A percentile compares a stretch with the other conserved stretches of the same genome.
Conservation (phyloP, 2,888 invertebrate species). For the Camptogramma bilineatum region DNA sequence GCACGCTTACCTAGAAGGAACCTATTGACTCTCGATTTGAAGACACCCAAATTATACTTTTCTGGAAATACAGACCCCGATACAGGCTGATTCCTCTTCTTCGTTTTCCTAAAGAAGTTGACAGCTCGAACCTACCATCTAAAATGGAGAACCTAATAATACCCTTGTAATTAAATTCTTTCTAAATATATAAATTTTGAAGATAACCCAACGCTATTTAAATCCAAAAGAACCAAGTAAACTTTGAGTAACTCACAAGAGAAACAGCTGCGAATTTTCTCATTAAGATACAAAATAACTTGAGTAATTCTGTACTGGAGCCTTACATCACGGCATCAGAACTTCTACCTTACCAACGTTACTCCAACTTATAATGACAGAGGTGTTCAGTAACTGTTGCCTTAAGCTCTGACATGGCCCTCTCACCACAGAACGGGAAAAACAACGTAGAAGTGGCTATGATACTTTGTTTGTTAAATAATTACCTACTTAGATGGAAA, state of each 20-base stretch:
- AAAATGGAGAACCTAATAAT: too few relatives aligned
- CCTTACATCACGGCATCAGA: slow-evolving; percentile 28
- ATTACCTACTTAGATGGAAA: too few relatives aligned
- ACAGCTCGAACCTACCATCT: too few relatives aligned
- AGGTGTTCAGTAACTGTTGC: slow-evolving; percentile 3
- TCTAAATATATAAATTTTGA: background rate
- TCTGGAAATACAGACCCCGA: too few relatives aligned
- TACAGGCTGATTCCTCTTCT: too few relatives aligned
- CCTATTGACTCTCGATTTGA: too few relatives aligned
- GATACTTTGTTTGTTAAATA: too few relatives aligned
- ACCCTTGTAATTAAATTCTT: too few relatives aligned
- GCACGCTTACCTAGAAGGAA: too few relatives aligned
- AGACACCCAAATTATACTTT: too few relatives aligned
- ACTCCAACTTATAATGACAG: slow-evolving; percentile 30
- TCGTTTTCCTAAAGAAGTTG: too few relatives aligned
- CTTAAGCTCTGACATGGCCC: slow-evolving; percentile 5
- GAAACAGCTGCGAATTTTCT: slow-evolving; percentile 26
- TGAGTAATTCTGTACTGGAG: slow-evolving; percentile 27
- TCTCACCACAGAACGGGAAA: background rate
- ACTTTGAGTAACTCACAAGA: slow-evolving; percentile 6
- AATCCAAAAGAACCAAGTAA: slow-evolving; percentile 2
- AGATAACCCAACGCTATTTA: background rate
- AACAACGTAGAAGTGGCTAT: background rate
- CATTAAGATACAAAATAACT: slow-evolving; percentile 35
- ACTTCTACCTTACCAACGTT: slow-evolving; percentile 25